A percentile compares a stretch with the other conserved stretches of the same genome.
phyloP scores from a whole-genome alignment of 2,797 vertebrate genomes.

The Peromyscus nudipes region DNA sequence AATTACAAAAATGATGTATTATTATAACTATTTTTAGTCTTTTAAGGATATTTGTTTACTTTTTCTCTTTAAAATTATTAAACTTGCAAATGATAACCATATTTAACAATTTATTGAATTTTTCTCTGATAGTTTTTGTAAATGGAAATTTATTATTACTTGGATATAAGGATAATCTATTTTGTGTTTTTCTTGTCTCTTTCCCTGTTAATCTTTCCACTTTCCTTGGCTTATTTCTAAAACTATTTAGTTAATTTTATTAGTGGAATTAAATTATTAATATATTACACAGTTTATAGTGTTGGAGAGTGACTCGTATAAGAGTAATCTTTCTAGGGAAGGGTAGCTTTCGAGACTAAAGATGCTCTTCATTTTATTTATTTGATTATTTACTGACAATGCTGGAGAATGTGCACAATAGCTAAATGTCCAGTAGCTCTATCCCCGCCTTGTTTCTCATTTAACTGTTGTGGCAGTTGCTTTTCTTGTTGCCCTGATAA shows the following conservation, averaged over 20 bases:
- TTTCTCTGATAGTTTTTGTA: slow-evolving; percentile 57
- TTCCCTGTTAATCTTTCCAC: slow-evolving; percentile 14
- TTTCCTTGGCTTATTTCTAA: slow-evolving; percentile 33
- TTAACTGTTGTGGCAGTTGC: background rate
- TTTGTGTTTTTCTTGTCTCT: slow-evolving; percentile 52
- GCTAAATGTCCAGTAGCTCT: too few relatives aligned
- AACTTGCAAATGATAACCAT: slow-evolving; percentile 37
- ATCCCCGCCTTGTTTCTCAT: background rate
- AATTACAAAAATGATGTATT: background rate
- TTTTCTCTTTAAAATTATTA: slow-evolving; percentile 24
- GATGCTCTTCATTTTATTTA: slow-evolving; percentile 3
- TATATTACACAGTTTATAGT: background rate
- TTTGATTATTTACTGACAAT: background rate
- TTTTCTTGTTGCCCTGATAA: background rate
- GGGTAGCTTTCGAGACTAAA: background rate
- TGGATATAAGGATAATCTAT: slow-evolving; percentile 48
- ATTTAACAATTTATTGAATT: slow-evolving; percentile 41
- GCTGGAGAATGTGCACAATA: background rate
- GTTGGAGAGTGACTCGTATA: background rate
- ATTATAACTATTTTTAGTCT: background rate
- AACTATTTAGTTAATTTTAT: slow-evolving; percentile 54
- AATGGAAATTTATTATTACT: slow-evolving; percentile 60
- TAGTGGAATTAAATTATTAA: slow-evolving; percentile 28
- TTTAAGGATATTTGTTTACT: background rate
- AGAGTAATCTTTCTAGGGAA: slow-evolving; percentile 22